A percentile compares a stretch with the other conserved stretches of the same genome.
phyloP scores from a whole-genome alignment of 2,888 invertebrate genomes.

The Troglohyphantes excavatus region DNA sequence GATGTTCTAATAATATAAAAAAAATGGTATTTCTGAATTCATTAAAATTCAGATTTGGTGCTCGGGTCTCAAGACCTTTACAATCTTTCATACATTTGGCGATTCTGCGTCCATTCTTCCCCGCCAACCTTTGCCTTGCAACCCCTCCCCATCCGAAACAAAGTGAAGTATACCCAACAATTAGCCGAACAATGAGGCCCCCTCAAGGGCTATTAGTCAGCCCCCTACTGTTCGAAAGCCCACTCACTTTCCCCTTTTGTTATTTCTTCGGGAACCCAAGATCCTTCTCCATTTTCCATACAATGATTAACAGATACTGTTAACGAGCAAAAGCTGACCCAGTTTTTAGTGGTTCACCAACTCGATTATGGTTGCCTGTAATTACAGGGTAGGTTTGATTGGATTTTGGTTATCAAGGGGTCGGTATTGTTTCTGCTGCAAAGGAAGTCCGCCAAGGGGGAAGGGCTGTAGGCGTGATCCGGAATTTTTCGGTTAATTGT shows the following conservation, averaged over 20 bases:
- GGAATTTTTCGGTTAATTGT: constrained; percentile 55
- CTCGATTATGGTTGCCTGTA: constrained; percentile 63
- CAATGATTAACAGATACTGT: constrained; percentile 63
- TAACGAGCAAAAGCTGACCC: constrained; percentile 52
- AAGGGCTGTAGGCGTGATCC: constrained; percentile 36
- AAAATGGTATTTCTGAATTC: too few relatives aligned
- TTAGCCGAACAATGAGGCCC: constrained; percentile 65
- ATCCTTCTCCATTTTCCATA: not conserved
- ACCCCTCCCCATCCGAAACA: constrained; percentile 60
- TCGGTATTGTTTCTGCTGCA: constrained; percentile 31
- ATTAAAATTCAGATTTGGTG: too few relatives aligned
- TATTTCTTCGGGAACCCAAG: constrained; percentile 24
- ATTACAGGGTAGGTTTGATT: constrained; percentile 73
- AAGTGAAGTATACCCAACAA: constrained; percentile 67
- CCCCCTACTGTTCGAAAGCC: constrained; percentile 50
- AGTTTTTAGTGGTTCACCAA: constrained; percentile 72
- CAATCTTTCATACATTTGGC: too few relatives aligned
- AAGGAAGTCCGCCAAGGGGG: constrained; percentile 8
- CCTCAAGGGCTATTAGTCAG: constrained; percentile 75
- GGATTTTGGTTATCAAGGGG: constrained; percentile 60
- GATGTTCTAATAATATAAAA: too few relatives aligned
- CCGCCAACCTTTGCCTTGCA: constrained; percentile 12
- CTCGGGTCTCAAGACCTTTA: too few relatives aligned
- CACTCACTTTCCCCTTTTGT: constrained; percentile 48
- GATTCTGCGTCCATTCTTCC: not conserved